Evolutionary conservation across 2,113 vertebrate species (phyloP), one percentile per base, ranked within the genome.

Genomic region (Synodontis membranacea): DNA sequence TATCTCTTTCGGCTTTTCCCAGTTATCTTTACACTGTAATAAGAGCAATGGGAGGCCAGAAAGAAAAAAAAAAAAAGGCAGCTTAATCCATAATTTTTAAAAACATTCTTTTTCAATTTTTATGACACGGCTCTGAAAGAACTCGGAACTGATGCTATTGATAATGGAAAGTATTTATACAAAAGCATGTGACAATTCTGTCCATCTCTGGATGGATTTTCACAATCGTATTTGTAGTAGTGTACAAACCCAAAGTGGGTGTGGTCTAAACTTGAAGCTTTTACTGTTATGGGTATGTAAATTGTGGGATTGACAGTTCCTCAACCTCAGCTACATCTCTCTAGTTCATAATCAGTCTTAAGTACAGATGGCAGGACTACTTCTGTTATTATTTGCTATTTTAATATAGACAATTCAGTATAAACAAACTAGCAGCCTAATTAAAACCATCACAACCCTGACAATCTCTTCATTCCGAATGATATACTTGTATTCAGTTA

Each of bases 1-100:
- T 84, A 76, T 74, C 68, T 86, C 58, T 78, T 80, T 39, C 54
- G 70, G n/a, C 8, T n/a, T 79, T 68, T 60, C 60, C 37, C 44
- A 50, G 50, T 68, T 74, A 78, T 80, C 75, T 52, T 72, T 28
- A 84, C 64, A 80, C 56, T 52, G 46, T 31, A 70, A 70, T 72
- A 75, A n/a, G 15, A 56, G 34, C 19, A 72, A 31, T 9, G 25
- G 34, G 42, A n/a, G 10, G 68, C 39, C 34, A 42, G 15, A 31
- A 58, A 56, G 66, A 2, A 50, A 14, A 25, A 39, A 52, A 31
- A 66, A 44, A 1, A 31, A 28, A 21, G 0, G 2, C 2, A 44
- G 39, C 25, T 46, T 75, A 52, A 52, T 52, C 48, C 19, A 23
- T 34, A 21, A 50, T 52, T 50, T 78, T 48, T 15, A 75, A 6